Evolutionary conservation across 1,140 invertebrate species (phyloP).

Genomic region (Anoplophora glabripennis): DNA sequence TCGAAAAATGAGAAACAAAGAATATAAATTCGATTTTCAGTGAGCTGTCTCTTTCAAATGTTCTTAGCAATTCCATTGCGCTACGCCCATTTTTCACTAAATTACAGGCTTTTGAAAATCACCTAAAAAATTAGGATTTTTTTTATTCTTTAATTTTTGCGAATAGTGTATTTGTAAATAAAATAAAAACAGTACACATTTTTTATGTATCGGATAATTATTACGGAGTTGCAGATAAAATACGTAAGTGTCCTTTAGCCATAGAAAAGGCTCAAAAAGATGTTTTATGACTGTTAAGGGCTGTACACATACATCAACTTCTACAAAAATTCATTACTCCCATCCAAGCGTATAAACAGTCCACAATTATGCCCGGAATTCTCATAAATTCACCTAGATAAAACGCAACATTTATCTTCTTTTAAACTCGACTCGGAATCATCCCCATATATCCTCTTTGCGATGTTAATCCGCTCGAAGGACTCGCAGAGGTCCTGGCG

Average conservation of each 20-base stretch:
- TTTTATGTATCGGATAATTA: no score
- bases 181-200: no score
- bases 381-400: slow-evolving; percentile 36
- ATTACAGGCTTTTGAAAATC: no score
- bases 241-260: neutral
- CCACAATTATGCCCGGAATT: slow-evolving; percentile 26
- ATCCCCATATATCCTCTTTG: slow-evolving; percentile 30
- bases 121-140: no score
- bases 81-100: no score
- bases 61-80: no score
- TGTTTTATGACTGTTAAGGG: neutral
- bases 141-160: no score
- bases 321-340: slow-evolving; percentile 10
- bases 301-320: neutral
- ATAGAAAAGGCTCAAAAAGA: neutral
- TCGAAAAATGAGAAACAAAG: no score
- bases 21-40: no score
- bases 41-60: no score
- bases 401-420: slow-evolving; percentile 37
- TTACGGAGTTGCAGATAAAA: no score
- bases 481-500: slow-evolving; percentile 14
- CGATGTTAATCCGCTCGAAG: slow-evolving; percentile 31
- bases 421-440: slow-evolving; percentile 28
- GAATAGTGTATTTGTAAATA: no score
- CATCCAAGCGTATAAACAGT: slow-evolving; percentile 12